Percentiles rank a stretch among this genome's conserved stretches.
These are phyloP conservation scores for Charaxes varanes DNA, from an alignment of 1,140 invertebrate species.

Conservation along the genomic window DNA sequence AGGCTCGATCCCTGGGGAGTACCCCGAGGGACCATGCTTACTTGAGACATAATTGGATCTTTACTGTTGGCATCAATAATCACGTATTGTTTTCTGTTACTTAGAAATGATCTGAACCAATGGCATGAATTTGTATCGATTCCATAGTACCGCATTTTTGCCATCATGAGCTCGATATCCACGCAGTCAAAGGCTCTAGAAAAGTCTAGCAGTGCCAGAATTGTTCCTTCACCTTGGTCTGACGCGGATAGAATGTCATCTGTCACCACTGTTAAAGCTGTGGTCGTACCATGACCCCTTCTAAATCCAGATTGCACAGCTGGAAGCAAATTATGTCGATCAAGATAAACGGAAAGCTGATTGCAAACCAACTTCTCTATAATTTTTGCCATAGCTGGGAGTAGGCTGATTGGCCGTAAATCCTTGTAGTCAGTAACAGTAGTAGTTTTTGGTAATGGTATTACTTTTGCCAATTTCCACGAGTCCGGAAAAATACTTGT, in stretches of 20 bases:
- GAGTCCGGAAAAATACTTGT: neutral
- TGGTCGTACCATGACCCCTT: neutral
- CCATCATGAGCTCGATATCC: neutral
- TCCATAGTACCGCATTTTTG: neutral
- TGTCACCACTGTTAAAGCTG: neutral
- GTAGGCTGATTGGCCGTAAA: neutral
- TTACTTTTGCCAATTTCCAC: constrained; percentile 4
- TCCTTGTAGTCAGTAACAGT: neutral
- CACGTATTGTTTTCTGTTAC: neutral
- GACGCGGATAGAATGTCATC: neutral
- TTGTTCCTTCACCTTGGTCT: neutral
- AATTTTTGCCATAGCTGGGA: constrained; percentile 1
- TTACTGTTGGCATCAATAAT: neutral
- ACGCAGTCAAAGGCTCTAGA: neutral
- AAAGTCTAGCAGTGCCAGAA: too few relatives aligned
- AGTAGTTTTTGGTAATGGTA: constrained; percentile 1
- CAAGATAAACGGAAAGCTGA: neutral
- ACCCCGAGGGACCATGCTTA: neutral
- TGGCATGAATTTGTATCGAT: neutral
- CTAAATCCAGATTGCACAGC: neutral
- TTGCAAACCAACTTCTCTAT: neutral
- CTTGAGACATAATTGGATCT: neutral
- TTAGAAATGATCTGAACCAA: constrained; percentile 1
- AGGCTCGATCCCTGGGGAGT: constrained; percentile 5
- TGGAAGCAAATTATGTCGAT: neutral